Base-by-base conservation (phyloP, 2,888 invertebrate species). In the Eilema caniola region DNA sequence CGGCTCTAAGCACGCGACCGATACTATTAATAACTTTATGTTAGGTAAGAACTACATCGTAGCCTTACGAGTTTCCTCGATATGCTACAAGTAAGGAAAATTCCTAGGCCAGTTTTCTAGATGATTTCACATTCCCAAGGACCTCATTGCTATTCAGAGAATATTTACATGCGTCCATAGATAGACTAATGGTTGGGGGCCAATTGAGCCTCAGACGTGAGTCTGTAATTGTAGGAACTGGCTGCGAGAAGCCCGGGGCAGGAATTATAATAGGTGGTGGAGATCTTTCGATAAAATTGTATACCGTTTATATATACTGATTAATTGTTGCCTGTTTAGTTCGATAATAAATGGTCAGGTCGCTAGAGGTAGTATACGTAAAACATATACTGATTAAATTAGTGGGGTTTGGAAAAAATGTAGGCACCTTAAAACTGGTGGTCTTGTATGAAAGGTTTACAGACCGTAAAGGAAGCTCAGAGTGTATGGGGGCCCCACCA, bases 71-170 rank as follows among this genome's bases (percentile, higher is more conserved):
- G 82, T 88, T 86, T 86, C 86, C 86, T 86, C 80, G 73, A 82
- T 74, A 67, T 75, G 69, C 71, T 77, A 75, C 83, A 73, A 79
- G 78, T 81, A 81, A 83, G 84, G 81, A 83, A 82, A 86, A 82
- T 85, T 83, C 83, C 80, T 80, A 80, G 82, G 80, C 81, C 80
- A 80, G 82, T 85, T 85, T 83, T 83, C 80, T 81, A 64, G 76
- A 82, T 80, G 77, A 83, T 86, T 85, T 85, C 75, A 82, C 84
- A 85, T 84, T 84, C 83, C 71, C 83, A 85, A 88, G 88, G 86
- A 88, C 81, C 84, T 86, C 79, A 87, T 91, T 85, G 89, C 85
- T 90, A 91, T 91, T 89, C 89, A 89, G 83, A 84, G 75, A 76
- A 80, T 87, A 89, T 90, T 89, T 89, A 87, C 85, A 86, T 86